Base-by-base conservation (phyloP, 2,888 invertebrate species). In the Hydrotaea diabolus region DNA sequence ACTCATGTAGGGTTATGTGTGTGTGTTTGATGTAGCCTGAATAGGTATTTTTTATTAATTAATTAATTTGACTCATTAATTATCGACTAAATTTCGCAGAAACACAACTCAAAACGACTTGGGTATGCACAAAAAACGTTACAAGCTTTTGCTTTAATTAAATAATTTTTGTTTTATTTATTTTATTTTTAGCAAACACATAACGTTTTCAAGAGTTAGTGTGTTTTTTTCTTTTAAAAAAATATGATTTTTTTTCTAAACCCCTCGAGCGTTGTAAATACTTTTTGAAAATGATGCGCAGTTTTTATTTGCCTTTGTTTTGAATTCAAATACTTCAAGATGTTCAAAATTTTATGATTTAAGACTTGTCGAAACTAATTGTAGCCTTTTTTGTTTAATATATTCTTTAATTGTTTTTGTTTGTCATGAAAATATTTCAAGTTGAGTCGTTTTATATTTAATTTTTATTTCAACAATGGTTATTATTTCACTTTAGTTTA, bases 11-110 rank as follows among this genome's bases (percentile, higher is more conserved):
- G 26, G 17, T 3, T 55, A n/a, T 31, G 53, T 53, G n/a, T 62
- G 15, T 2, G 13, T 39, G 23, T 66, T 19, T 64, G 17, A 8
- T 36, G 19, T 69, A 31, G 23, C 39, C 73, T 73, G 17, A 77
- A 80, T 83, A 53, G 43, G 39, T 77, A 77, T 77, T 62, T 55
- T 77, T 43, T 71, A 55, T 64, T 72, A 36, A 76, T 75, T 62
- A 71, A 73, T 77, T 77, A 66, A 82, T 64, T 75, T 4, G 73
- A 43, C 57, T 59, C 15, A 59, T 80, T 77, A 59, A 77, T 77
- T 83, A 79, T 62, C 43, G 69, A 23, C 69, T 43, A 69, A 21
- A 21, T 66, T 59, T 23, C 15, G 4, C 21, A 43, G 23, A 21
- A 23, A 11, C 23, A 57, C 21, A 23, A n/a, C 13, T 57, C 13